These are phyloP conservation scores for Zaprionus capensis DNA, from an alignment of 1,140 invertebrate species.

Conservation along the genomic window DNA sequence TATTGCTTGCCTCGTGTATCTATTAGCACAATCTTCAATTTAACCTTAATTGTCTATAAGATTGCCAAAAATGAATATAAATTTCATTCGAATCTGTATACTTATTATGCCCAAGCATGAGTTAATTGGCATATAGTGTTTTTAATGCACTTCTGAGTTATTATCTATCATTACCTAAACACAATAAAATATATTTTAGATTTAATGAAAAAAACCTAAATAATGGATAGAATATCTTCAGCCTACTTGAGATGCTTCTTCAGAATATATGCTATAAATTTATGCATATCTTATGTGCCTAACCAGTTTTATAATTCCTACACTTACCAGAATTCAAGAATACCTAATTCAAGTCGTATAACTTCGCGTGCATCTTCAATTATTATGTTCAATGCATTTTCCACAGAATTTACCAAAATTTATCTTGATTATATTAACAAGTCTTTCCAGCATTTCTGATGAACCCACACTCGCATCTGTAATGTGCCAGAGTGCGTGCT, in stretches of 20 bases:
- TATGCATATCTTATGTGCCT: too few relatives aligned
- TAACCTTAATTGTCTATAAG: conserved; percentile 22
- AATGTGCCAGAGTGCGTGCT: neutral
- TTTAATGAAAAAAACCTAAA: too few relatives aligned
- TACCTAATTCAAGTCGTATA: neutral
- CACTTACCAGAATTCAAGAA: neutral
- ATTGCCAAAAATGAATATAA: conserved; percentile 18
- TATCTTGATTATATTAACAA: neutral
- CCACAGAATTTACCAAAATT: neutral
- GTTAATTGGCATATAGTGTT: neutral
- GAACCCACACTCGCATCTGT: neutral
- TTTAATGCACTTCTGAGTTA: neutral
- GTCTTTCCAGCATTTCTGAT: neutral
- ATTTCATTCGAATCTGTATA: neutral
- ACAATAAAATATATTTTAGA: too few relatives aligned
- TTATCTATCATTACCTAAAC: too few relatives aligned
- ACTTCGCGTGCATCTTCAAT: conserved; percentile 2
- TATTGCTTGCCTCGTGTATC: neutral
- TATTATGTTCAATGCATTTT: conserved; percentile 7
- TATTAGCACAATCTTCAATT: neutral
- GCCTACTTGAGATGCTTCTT: too few relatives aligned
- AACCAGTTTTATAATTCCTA: too few relatives aligned
- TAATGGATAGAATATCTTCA: too few relatives aligned
- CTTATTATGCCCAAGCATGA: neutral
- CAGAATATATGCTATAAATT: too few relatives aligned